Evolutionary conservation across 2,797 vertebrate genomes (phyloP).

Genomic region (Choloepus didactylus): DNA sequence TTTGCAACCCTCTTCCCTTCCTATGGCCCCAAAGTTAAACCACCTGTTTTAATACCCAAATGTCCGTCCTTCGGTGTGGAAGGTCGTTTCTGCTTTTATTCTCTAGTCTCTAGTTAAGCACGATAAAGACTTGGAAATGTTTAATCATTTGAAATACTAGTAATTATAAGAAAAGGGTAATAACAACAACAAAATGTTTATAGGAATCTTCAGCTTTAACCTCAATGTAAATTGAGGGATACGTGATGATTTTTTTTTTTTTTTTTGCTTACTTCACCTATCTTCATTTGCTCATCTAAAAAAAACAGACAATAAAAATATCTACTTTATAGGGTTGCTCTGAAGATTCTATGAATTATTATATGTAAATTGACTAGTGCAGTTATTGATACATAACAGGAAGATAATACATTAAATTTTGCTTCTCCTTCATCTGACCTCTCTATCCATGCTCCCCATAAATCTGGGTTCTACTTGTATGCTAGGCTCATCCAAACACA

Average conservation of each 20-base stretch:
- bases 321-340: constrained; percentile 53
- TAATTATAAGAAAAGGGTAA: constrained; percentile 1
- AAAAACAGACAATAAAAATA: constrained; percentile 39
- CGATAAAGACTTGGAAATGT: neutral
- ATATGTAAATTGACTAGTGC: constrained; percentile 18
- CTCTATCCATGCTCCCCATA: neutral
- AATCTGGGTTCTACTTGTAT: neutral
- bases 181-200: constrained; percentile 34
- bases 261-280: constrained; percentile 35
- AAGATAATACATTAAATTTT: neutral
- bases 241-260: neutral
- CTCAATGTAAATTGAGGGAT: neutral
- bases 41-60: neutral
- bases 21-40: too few relatives aligned
- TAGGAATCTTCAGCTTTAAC: constrained; percentile 51
- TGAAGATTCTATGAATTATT: constrained; percentile 64
- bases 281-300: constrained; percentile 56
- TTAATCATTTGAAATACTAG: neutral
- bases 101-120: constrained; percentile 25
- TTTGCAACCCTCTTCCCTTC: neutral
- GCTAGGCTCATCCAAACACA: neutral
- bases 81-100: neutral
- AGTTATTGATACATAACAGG: neutral
- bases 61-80: neutral
- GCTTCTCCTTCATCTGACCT: neutral